Evolutionary conservation across 1,140 invertebrate species (phyloP).

Genomic region (Samia ricini): DNA sequence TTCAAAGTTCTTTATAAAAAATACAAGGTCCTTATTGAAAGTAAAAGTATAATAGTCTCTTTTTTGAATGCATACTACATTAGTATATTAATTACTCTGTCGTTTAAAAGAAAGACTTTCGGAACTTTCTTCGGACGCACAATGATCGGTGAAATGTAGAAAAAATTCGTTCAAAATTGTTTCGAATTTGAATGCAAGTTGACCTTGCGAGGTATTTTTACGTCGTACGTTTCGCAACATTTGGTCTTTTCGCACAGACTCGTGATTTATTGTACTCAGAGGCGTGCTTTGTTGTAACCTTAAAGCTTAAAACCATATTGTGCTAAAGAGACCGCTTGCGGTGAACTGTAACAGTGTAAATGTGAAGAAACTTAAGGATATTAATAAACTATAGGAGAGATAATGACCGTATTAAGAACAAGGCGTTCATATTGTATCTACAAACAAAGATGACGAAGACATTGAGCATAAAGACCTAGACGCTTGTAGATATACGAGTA

Average conservation of each 20-base stretch:
- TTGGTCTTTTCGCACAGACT: conserved; percentile 59
- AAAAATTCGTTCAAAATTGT: conserved; percentile 34
- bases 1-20: conserved; percentile 37
- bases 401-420: conserved; percentile 38
- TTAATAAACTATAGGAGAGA: conserved; percentile 30
- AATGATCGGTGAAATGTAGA: conserved; percentile 24
- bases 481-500: conserved; percentile 42
- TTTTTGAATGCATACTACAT: conserved; percentile 45
- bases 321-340: conserved; percentile 65
- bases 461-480: conserved; percentile 51
- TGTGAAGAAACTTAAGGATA: conserved; percentile 24
- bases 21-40: conserved; percentile 51
- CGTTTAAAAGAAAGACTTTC: conserved; percentile 59
- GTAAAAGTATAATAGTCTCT: conserved; percentile 61
- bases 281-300: conserved; percentile 45
- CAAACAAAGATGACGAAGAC: conserved; percentile 27
- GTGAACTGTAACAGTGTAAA: conserved; percentile 52
- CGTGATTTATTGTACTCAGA: conserved; percentile 59
- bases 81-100: conserved; percentile 65
- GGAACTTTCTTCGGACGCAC: conserved; percentile 35
- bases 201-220: conserved; percentile 44
- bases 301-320: conserved; percentile 39
- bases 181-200: conserved; percentile 35
- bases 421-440: conserved; percentile 28
- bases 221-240: conserved; percentile 56